Conservation (phyloP, 2,888 invertebrate genomes). For the Tetranychus piercei region DNA sequence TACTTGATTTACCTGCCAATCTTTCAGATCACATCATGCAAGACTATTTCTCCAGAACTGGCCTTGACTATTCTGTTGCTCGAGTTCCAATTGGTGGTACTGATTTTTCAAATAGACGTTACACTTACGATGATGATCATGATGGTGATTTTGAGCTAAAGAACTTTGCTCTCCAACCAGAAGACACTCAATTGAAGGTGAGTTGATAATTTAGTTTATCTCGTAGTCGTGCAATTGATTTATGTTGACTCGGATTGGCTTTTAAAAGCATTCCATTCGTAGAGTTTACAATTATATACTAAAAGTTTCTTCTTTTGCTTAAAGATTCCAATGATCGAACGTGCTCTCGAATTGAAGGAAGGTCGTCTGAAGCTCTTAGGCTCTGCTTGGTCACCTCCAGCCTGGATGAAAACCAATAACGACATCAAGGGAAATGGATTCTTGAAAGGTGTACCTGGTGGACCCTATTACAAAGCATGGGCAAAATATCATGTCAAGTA, state of each 20-base stretch:
- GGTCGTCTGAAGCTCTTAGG: conserved; percentile 21
- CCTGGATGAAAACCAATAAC: neutral
- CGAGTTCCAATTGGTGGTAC: conserved; percentile 43
- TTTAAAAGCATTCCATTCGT: too few species aligned
- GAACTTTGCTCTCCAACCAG: neutral
- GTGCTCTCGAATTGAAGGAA: conserved; percentile 28
- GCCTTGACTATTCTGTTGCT: neutral
- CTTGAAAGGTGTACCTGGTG: neutral
- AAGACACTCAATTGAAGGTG: conserved; percentile 6
- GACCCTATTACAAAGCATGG: neutral
- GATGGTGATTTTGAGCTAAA: neutral
- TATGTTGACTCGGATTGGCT: too few species aligned
- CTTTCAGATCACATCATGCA: neutral
- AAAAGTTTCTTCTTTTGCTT: neutral
- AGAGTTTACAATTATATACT: too few species aligned
- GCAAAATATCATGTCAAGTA: neutral
- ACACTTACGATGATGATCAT: conserved; percentile 30
- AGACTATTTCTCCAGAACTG: neutral
- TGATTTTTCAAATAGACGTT: conserved; percentile 4
- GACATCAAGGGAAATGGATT: conserved; percentile 28
- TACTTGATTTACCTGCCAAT: neutral
- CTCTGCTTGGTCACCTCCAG: neutral
- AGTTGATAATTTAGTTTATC: neutral
- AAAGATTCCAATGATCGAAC: conserved; percentile 34
- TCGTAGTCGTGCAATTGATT: neutral